Conservation (phyloP, 2,113 vertebrate genomes). For the Xenopus laevis region DNA sequence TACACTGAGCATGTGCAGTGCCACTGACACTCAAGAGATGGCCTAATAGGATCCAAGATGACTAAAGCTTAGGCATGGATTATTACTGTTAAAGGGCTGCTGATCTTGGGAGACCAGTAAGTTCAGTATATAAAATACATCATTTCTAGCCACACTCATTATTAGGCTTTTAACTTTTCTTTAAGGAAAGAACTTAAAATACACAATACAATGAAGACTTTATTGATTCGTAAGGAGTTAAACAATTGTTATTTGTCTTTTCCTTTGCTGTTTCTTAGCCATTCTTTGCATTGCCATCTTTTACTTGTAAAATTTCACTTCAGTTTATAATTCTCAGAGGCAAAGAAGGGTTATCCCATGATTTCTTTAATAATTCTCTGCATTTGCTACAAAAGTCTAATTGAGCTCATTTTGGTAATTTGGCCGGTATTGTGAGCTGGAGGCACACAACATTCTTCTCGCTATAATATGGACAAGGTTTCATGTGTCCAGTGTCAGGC, state of each 20-base stretch:
- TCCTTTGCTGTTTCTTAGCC: not conserved
- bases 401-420: conserved; percentile 44
- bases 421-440: conserved; percentile 26
- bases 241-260: not conserved
- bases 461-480: conserved; percentile 9
- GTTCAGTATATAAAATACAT: too few species aligned
- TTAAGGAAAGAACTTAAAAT: too few species aligned
- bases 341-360: conserved; percentile 4
- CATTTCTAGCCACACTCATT: too few species aligned
- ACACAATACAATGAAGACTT: not conserved
- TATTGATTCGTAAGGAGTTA: not conserved
- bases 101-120: too few species aligned
- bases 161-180: too few species aligned
- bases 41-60: too few species aligned
- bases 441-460: conserved; percentile 8
- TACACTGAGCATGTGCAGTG: too few species aligned
- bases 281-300: not conserved
- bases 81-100: too few species aligned
- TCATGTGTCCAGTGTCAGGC: conserved; percentile 17
- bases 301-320: not conserved
- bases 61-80: too few species aligned
- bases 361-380: conserved; percentile 45
- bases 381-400: conserved; percentile 24
- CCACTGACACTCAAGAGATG: too few species aligned
- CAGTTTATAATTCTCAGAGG: not conserved